Percentiles rank a stretch among this genome's conserved stretches.
Conservation (phyloP, 2,113 vertebrate species). For the Psammodynastes pulverulentus region DNA sequence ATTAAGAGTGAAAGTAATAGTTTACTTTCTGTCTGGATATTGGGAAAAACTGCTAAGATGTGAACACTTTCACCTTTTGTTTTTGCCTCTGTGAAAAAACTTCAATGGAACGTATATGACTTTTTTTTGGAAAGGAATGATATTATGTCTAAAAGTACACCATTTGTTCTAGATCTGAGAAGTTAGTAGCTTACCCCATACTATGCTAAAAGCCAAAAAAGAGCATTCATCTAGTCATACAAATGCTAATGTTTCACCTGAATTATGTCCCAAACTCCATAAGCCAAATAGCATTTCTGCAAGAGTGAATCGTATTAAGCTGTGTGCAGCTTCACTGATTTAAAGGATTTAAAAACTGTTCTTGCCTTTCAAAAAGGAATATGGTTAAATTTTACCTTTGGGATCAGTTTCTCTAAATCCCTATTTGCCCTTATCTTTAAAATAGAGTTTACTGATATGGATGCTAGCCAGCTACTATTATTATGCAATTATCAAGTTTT, state of each 20-base stretch:
- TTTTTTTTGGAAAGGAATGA: neutral
- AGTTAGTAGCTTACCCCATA: neutral
- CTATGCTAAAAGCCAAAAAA: neutral
- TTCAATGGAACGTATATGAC: neutral
- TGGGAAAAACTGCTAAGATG: neutral
- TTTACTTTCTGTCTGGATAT: neutral
- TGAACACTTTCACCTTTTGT: neutral
- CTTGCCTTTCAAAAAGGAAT: neutral
- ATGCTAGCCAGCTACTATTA: neutral
- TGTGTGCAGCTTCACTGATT: conserved; percentile 1
- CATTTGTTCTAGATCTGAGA: neutral
- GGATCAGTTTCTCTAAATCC: neutral
- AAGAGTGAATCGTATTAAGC: conserved; percentile 7
- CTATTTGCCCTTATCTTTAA: neutral
- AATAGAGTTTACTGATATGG: neutral
- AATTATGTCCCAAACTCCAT: neutral
- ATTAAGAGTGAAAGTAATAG: neutral
- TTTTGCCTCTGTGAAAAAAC: neutral
- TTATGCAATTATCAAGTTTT: neutral
- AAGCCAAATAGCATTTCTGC: neutral
- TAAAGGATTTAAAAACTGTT: neutral
- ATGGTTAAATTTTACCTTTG: neutral
- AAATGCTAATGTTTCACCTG: neutral
- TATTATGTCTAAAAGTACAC: neutral
- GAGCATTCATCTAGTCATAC: neutral